Evolutionary conservation across 2,888 invertebrate genomes (phyloP), one percentile per base, ranked within the genome.

Genomic region (Scelioninae gen. 1): DNA sequence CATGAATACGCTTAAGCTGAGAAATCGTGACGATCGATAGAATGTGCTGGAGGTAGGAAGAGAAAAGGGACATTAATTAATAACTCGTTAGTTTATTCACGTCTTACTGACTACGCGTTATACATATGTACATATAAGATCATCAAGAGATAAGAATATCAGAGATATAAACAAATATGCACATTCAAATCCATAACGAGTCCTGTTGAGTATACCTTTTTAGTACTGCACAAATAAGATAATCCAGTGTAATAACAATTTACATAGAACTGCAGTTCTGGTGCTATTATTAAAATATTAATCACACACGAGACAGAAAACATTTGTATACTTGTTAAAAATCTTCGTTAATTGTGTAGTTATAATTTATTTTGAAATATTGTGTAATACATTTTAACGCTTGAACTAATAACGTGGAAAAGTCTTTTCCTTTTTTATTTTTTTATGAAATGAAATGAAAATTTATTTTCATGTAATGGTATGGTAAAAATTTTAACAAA

Each of bases 21-120:
- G 76, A 66, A 76, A 76, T 60, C 66, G 66, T 77, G 66, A 45
- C 79, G 66, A 79, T 79, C 79, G 66, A 79, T 79, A 79, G 47
- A 79, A 53, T 53, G 72, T 51, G 79, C 66, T 51, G 60, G 60
- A 72, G 45, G 66, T 60, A 72, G 79, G 51, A 72, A 65, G 72
- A 79, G 60, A 79, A 79, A 60, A 72, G 56, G 60, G 71, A 72
- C 79, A 79, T 79, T 66, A 79, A 79, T 79, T 65, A 66, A 60
- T 79, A 72, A 79, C 74, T 80, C 72, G 68, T 79, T 79, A 79
- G 72, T 79, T 75, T 75, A 75, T 75, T 75, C 58, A 75, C 49
- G 65, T 45, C 31, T 75, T 45, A 47, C 34, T 63, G 43, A 40
- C 55, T 75, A 16, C 38, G 38, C 49, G 58, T 62, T 74, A 55